A percentile compares a stretch with the other conserved stretches of the same genome.
phyloP scores from a whole-genome alignment of 2,797 vertebrate genomes.

The Eutrigla gurnardus region DNA sequence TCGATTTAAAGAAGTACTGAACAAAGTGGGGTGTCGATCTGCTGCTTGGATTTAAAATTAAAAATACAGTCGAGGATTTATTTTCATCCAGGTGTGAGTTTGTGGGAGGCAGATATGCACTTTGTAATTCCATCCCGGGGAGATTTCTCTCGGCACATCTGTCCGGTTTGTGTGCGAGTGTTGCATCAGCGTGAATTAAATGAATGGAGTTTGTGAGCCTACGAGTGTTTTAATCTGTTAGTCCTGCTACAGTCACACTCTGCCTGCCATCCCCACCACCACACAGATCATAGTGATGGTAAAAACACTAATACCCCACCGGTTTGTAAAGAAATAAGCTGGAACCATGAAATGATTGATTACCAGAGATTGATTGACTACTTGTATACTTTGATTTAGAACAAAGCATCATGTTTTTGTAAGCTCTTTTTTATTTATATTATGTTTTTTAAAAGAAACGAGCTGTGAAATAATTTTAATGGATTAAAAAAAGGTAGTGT shows the following conservation, averaged over 20 bases:
- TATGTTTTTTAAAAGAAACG: neutral
- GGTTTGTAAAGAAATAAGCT: too few species aligned
- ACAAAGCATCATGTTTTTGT: too few species aligned
- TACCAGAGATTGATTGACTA: too few species aligned
- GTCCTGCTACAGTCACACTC: constrained; percentile 29
- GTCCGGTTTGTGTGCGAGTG: constrained; percentile 29
- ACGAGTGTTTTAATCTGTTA: constrained; percentile 39
- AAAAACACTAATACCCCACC: neutral
- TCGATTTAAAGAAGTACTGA: constrained; percentile 27
- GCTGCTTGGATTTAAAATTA: neutral
- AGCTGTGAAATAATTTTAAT: neutral
- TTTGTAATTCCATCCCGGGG: constrained; percentile 2
- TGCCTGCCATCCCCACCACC: constrained; percentile 17
- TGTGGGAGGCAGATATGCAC: neutral
- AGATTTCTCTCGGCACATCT: constrained; percentile 38
- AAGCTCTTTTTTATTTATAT: too few species aligned
- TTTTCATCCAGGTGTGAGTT: constrained; percentile 38
- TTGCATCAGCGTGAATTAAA: constrained; percentile 33
- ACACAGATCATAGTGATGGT: constrained; percentile 4
- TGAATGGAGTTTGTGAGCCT: constrained; percentile 29
- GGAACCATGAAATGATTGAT: too few species aligned
- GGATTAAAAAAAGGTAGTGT: too few species aligned
- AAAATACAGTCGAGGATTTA: constrained; percentile 12
- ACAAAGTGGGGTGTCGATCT: constrained; percentile 31
- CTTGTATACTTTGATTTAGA: too few species aligned